phyloP scores from a whole-genome alignment of 2,797 vertebrate genomes.

The Buceros bicornis region DNA sequence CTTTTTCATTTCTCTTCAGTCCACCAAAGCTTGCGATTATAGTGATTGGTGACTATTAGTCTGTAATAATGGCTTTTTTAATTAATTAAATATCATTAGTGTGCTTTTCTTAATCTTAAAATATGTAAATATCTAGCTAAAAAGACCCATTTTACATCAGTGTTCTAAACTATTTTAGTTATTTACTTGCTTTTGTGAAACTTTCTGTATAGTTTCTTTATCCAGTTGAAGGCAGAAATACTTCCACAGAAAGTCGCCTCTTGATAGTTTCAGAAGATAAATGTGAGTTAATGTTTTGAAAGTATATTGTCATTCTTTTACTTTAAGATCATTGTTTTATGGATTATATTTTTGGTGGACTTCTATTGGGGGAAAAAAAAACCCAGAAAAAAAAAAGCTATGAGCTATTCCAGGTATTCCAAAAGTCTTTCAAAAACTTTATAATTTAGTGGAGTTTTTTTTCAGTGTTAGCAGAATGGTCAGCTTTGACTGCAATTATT shows the following conservation, averaged over 20 bases:
- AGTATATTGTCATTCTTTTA: background rate
- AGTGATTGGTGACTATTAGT: background rate
- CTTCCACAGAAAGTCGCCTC: constrained; percentile 86
- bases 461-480: background rate
- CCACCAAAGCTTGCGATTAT: background rate
- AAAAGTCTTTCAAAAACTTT: background rate
- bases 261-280: constrained; percentile 93
- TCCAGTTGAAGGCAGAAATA: constrained; percentile 77
- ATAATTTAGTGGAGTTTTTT: background rate
- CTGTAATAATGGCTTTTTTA: background rate
- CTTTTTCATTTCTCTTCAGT: background rate
- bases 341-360: background rate
- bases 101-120: background rate
- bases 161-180: background rate
- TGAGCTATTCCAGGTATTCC: background rate
- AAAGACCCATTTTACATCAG: background rate
- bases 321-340: background rate
- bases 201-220: constrained; percentile 88
- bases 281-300: constrained; percentile 81
- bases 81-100: background rate
- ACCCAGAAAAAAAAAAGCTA: background rate
- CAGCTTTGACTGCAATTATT: background rate
- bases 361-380: background rate
- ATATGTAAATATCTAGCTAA: background rate
- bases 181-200: constrained; percentile 22